phyloP scores from a whole-genome alignment of 2,113 vertebrate genomes.

The Riparia riparia region DNA sequence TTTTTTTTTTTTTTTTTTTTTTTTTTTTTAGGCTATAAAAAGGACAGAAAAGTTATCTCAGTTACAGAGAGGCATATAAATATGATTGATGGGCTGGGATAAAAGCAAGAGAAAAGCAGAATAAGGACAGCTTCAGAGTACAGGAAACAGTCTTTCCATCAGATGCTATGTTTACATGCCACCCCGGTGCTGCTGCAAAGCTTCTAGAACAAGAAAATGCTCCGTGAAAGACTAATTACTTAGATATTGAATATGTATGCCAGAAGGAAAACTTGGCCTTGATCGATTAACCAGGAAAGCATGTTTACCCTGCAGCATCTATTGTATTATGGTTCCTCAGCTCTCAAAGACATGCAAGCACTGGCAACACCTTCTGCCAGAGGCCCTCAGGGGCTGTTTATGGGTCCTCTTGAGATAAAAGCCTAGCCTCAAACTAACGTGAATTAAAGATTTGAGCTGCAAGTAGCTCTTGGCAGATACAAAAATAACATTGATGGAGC shows the following conservation, averaged over 20 bases:
- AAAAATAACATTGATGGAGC: background rate
- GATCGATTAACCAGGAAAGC: background rate
- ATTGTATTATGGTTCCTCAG: background rate
- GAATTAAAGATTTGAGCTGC: background rate
- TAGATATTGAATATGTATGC: background rate
- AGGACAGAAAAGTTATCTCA: background rate
- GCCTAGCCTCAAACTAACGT: background rate
- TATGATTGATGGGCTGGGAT: background rate
- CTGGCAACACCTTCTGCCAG: background rate
- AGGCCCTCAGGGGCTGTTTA: background rate
- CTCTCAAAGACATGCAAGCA: fast-evolving
- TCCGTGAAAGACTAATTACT: background rate
- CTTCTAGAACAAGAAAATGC: background rate
- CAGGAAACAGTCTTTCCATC: background rate
- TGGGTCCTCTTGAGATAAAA: background rate
- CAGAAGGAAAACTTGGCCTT: background rate
- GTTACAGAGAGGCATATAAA: background rate
- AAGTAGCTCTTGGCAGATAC: background rate
- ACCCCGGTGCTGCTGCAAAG: background rate
- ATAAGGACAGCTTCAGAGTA: background rate
- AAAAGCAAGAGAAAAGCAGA: background rate
- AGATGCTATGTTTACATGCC: fast-evolving
- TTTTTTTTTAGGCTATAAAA: background rate
- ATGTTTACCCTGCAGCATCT: background rate
- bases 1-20: too few species aligned